Evolutionary conservation across 2,797 vertebrate species (phyloP), one percentile per base, ranked within the genome.

Genomic region (Diglossa cyanea): DNA sequence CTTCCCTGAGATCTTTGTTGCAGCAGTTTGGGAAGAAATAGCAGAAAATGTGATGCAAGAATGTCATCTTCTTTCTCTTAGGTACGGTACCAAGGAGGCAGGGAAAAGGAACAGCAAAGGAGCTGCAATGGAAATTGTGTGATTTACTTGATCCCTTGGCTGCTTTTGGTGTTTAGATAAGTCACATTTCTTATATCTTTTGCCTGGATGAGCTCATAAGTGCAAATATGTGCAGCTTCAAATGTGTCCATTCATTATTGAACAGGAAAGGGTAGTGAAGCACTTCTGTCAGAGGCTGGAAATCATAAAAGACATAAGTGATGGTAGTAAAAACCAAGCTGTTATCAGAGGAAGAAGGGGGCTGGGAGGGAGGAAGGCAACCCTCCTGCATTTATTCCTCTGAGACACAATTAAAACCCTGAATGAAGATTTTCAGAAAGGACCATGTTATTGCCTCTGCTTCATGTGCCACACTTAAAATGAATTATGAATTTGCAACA

Each of bases 221-320:
- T 90, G 88, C 90, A 97, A 96, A 96, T 84, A 93, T 88, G 94
- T 88, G 83, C 83, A 94, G 54, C 67, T 82, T 94, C 77, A 90
- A 95, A 85, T 87, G 51, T 74, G 42, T 72, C 93, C 90, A 93
- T 97, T 93, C 80, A 94, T 96, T 94, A 97, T 94, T 93, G 88
- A 97, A 84, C 61, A 95, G 77, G 83, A 92, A 94, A 87, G 75
- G 57, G 72, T 89, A 89, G 63, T 16, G 25, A 57, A 82, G 84
- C 42, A 25, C 81, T 95, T 93, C 93, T 94, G 63, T 87, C 78
- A 94, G 68, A 83, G 50, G 53, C 42, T 91, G 83, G 74, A 94
- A 94, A 88, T 72, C 67, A 72, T 93, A 86, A 94, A 95, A 90
- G 53, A 91, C 45, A 6, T 91, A 93, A 94, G 55, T 76, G 85